Evolutionary conservation across 2,113 vertebrate species (phyloP), one percentile per base, ranked within the genome.

Genomic region (Syrrhaptes paradoxus): DNA sequence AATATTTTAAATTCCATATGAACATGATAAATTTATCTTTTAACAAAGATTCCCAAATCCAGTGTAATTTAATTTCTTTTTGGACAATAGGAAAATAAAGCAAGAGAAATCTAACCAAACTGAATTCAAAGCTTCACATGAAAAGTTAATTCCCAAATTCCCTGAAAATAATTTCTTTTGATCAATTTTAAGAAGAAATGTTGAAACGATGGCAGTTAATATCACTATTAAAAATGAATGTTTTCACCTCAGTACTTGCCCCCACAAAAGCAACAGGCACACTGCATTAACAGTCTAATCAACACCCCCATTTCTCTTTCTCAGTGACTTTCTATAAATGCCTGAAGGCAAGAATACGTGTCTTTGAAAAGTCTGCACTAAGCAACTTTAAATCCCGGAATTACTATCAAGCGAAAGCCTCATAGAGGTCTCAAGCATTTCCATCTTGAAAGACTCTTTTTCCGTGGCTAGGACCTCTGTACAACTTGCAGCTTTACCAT

Each of bases 401-500:
- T n/a, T 59, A 29, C 6, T 55, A 63, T 13, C 6, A n/a, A 72
- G 25, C 5, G 86, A 90, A 79, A 80, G 9, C 17, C 4, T 86
- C 52, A 2, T 15, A 43, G n/a, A 9, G 5, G 10, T 29, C 59
- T 66, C 18, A 28, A 49, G 36, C 11, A 18, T 34, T 52, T 63
- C 10, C 16, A 36, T 6, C n/a, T 21, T 38, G 21, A 41, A 74
- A 14, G 31, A 8, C 16, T 17, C 10, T 13, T 73, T 70, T 48
- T 38, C 14, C 0, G 0, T 16, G 32, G 10, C 15, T 17, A 41
- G 10, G 17, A 34, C 11, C 19, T 62, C n/a, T 12, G 12, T 1
- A 4, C 9, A 78, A 22, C 21, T 48, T 11, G 59, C 8, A n/a
- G 5, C 4, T 76, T 73, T 32, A 43, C 1, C 43, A 4, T 5